phyloP scores from a whole-genome alignment of 2,113 vertebrate genomes.

The Chroicocephalus ridibundus region DNA sequence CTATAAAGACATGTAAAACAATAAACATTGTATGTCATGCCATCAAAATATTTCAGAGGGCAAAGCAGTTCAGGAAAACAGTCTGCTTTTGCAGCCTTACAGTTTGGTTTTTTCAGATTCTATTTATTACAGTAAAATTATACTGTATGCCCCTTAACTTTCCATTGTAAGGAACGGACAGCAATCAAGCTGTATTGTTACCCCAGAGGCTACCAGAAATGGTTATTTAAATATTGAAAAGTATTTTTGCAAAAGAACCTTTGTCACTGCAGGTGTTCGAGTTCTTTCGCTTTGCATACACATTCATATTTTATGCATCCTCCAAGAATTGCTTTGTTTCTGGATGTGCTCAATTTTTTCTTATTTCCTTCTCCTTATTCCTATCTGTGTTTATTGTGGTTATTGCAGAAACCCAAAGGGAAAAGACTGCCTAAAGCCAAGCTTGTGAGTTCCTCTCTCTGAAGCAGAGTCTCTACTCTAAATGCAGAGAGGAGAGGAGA shows the following conservation, averaged over 20 bases:
- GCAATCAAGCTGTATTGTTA: neutral
- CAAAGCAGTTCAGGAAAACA: conserved; percentile 21
- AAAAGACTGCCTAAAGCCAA: neutral
- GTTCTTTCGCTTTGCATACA: neutral
- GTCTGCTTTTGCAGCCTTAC: neutral
- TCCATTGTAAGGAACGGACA: neutral
- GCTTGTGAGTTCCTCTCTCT: neutral
- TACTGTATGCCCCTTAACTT: neutral
- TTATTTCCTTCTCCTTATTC: neutral
- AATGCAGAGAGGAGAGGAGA: neutral
- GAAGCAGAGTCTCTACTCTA: neutral
- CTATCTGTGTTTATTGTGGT: neutral
- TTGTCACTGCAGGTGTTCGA: neutral
- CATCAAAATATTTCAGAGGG: conserved; percentile 33
- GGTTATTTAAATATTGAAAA: neutral
- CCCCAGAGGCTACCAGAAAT: neutral
- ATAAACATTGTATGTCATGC: conserved; percentile 30
- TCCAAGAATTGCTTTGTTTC: neutral
- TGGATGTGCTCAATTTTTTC: neutral
- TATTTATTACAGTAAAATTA: neutral
- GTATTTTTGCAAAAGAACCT: neutral
- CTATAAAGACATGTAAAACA: conserved; percentile 44
- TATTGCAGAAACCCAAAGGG: neutral
- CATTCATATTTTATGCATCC: neutral
- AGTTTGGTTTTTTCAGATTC: neutral